Evolutionary conservation across 1,140 invertebrate species (phyloP).

Genomic region (Meloidogyne exigua): DNA sequence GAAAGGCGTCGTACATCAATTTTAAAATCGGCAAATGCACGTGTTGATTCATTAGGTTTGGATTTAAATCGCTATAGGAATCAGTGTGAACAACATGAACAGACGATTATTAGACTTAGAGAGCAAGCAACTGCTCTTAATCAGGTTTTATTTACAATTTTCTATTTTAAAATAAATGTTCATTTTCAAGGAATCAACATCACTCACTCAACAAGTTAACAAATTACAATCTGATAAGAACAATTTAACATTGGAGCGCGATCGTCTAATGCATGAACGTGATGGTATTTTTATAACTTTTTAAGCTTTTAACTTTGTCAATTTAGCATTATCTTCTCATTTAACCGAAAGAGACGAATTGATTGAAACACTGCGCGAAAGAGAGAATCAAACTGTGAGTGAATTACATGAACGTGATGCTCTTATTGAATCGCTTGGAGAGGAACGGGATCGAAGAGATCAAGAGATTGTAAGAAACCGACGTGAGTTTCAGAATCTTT

Average conservation of each 20-base stretch:
- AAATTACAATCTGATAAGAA: conserved; percentile 14
- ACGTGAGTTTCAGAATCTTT: conserved; percentile 12
- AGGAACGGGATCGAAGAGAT: not conserved
- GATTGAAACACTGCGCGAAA: conserved; percentile 16
- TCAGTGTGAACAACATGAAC: conserved; percentile 22
- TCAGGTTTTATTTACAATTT: not conserved
- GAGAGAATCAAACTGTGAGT: not conserved
- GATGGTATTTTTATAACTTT: conserved; percentile 8
- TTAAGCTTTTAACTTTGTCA: not conserved
- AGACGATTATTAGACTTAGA: conserved; percentile 16
- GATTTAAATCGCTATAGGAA: conserved; percentile 20
- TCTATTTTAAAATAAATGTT: not conserved
- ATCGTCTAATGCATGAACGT: conserved; percentile 10
- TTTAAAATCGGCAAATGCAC: conserved; percentile 11
- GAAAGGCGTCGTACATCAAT: not conserved
- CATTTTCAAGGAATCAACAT: conserved; percentile 12
- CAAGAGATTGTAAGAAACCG: conserved; percentile 10
- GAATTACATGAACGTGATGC: conserved; percentile 18
- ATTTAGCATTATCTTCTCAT: not conserved
- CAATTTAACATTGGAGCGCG: conserved; percentile 4
- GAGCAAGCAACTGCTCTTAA: conserved; percentile 12
- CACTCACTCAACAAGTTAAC: conserved; percentile 12
- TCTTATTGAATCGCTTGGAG: conserved; percentile 12
- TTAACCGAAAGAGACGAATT: conserved; percentile 10
- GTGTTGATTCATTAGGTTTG: conserved; percentile 5